A percentile compares a stretch with the other conserved stretches of the same genome.
phyloP scores from a whole-genome alignment of 2,113 vertebrate genomes.

The Campylomormyrus numenius region DNA sequence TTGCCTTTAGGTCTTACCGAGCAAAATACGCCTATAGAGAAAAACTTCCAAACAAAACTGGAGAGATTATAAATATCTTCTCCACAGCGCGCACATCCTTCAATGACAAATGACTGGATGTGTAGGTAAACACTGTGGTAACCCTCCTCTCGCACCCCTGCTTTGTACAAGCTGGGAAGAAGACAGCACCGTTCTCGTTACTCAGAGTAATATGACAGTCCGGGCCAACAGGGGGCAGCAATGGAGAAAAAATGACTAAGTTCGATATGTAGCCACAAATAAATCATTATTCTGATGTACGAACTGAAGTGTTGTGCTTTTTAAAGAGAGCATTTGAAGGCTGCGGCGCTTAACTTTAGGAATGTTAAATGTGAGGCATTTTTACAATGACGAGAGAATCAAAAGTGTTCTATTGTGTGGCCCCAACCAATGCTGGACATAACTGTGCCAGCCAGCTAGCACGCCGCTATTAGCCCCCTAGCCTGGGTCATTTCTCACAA shows the following conservation, averaged over 20 bases:
- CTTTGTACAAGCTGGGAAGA: neutral
- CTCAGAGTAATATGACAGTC: slow-evolving; percentile 8
- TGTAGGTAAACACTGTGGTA: neutral
- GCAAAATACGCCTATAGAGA: neutral
- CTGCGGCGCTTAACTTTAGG: neutral
- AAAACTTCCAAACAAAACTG: neutral
- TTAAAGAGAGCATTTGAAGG: neutral
- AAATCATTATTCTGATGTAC: neutral
- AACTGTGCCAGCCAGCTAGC: neutral
- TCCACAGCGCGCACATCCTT: neutral
- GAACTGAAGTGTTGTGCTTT: neutral
- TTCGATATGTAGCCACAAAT: neutral
- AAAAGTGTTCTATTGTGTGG: neutral
- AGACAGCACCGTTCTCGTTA: neutral
- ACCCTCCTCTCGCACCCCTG: neutral
- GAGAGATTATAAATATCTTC: slow-evolving; percentile 4
- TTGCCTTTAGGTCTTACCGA: neutral
- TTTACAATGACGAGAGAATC: neutral
- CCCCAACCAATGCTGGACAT: neutral
- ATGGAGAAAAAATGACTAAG: slow-evolving; percentile 34
- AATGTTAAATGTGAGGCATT: neutral
- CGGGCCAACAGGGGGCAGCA: slow-evolving; percentile 60
- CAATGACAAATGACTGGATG: neutral
- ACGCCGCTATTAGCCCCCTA: neutral
- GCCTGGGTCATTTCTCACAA: neutral